Percentiles rank a stretch among this genome's conserved stretches.
Conservation (phyloP, 2,888 invertebrate genomes). For the Drosophila neotestacea region DNA sequence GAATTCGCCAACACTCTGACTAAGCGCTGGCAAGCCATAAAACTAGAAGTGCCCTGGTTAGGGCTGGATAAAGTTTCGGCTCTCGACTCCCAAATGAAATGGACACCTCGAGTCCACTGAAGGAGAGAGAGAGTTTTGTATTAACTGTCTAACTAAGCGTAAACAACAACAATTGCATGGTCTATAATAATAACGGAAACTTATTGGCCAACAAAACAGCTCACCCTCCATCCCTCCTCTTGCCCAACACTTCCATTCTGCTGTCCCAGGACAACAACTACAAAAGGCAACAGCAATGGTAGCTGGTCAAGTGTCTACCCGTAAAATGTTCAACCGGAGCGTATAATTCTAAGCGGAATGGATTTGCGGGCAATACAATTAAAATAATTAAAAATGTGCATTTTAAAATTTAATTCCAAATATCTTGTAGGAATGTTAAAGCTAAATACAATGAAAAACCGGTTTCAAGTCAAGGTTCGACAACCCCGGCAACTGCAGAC, state of each 20-base stretch:
- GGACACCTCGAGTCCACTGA: constrained; percentile 34
- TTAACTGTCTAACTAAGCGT: constrained; percentile 67
- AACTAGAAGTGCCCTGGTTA: constrained; percentile 62
- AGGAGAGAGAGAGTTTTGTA: constrained; percentile 50
- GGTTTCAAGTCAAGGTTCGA: constrained; percentile 17
- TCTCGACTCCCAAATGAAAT: constrained; percentile 65
- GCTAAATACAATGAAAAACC: constrained; percentile 8
- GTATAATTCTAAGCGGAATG: constrained; percentile 12
- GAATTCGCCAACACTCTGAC: constrained; percentile 51
- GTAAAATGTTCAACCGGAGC: constrained; percentile 13
- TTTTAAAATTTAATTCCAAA: constrained; percentile 8
- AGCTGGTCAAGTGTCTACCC: constrained; percentile 57
- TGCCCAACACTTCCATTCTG: background rate
- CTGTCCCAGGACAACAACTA: constrained; percentile 13
- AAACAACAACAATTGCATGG: constrained; percentile 43
- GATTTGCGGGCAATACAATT: constrained; percentile 8
- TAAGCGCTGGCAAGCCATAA: constrained; percentile 55
- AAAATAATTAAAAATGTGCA: constrained; percentile 17
- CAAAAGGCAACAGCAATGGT: constrained; percentile 5
- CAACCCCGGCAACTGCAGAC: constrained; percentile 20
- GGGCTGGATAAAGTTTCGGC: constrained; percentile 44
- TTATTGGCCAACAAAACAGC: constrained; percentile 64
- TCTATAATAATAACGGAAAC: constrained; percentile 75
- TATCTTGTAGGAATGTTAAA: constrained; percentile 1
- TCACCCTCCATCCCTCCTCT: background rate